Conservation (phyloP, 2,888 invertebrate genomes). For the Mesorhabditis spiculigera region DNA sequence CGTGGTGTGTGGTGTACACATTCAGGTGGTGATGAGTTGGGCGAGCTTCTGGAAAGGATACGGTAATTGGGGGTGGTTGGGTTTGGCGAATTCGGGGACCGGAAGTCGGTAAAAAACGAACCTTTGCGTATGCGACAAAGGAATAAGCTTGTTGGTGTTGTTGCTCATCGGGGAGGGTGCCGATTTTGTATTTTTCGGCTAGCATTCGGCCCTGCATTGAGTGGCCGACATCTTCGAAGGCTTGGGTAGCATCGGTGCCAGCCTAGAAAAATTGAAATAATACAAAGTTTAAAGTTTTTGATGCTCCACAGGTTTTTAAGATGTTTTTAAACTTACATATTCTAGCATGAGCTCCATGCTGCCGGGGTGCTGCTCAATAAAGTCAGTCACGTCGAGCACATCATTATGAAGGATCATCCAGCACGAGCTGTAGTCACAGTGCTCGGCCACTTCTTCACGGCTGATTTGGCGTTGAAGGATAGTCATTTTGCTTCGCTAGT, state of each 20-base stretch:
- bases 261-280: constrained; percentile 31
- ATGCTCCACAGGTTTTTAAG: constrained; percentile 2
- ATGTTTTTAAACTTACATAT: constrained; percentile 30
- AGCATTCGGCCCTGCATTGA: constrained; percentile 36
- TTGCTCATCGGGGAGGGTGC: constrained; percentile 25
- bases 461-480: constrained; percentile 14
- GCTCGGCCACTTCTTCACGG: constrained; percentile 33
- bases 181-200: constrained; percentile 31
- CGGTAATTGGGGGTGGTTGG: background rate
- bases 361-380: constrained; percentile 38
- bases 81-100: too few relatives aligned
- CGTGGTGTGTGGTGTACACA: background rate
- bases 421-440: constrained; percentile 33
- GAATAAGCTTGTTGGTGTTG: constrained; percentile 8
- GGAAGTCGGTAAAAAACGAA: background rate
- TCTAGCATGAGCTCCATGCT: constrained; percentile 41
- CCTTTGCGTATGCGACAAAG: constrained; percentile 4
- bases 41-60: constrained; percentile 1
- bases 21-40: background rate
- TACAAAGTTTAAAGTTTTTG: background rate
- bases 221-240: constrained; percentile 50
- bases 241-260: constrained; percentile 47
- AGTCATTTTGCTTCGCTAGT: background rate
- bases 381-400: constrained; percentile 40
- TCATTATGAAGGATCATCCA: constrained; percentile 40